These are phyloP conservation scores for Phoeniculus purpureus DNA, from an alignment of 2,797 vertebrate species.

Conservation along the genomic window DNA sequence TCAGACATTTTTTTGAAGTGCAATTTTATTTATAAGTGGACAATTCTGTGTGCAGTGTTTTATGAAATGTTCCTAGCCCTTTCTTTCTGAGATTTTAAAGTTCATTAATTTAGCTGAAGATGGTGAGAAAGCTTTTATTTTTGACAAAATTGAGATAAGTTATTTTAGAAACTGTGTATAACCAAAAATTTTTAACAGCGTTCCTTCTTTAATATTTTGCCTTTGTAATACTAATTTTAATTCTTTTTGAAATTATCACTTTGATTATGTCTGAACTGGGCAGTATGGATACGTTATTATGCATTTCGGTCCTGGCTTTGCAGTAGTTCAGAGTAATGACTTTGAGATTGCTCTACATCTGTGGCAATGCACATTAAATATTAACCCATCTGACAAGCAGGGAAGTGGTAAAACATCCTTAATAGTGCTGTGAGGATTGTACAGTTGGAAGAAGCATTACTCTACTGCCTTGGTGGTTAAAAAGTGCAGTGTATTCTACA, in stretches of 20 bases:
- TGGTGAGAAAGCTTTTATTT: not conserved
- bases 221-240: not conserved
- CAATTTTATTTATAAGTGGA: not conserved
- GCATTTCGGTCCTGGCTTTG: not conserved
- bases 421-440: not conserved
- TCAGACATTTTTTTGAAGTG: not conserved
- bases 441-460: not conserved
- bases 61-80: not conserved
- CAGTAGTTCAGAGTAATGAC: not conserved
- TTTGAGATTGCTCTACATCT: not conserved
- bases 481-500: not conserved
- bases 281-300: not conserved
- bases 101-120: not conserved
- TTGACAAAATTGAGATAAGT: not conserved
- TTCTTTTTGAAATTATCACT: not conserved
- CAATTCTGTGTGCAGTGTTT: not conserved
- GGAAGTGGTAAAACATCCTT: not conserved
- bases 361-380: not conserved
- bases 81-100: constrained; percentile 4
- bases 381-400: not conserved
- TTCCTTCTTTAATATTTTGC: not conserved
- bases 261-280: not conserved
- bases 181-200: not conserved
- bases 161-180: not conserved
- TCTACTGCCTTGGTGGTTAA: not conserved